Evolutionary conservation across 1,140 invertebrate genomes (phyloP), one percentile per base, ranked within the genome.

Genomic region (Brachionus asplanchnoidis): DNA sequence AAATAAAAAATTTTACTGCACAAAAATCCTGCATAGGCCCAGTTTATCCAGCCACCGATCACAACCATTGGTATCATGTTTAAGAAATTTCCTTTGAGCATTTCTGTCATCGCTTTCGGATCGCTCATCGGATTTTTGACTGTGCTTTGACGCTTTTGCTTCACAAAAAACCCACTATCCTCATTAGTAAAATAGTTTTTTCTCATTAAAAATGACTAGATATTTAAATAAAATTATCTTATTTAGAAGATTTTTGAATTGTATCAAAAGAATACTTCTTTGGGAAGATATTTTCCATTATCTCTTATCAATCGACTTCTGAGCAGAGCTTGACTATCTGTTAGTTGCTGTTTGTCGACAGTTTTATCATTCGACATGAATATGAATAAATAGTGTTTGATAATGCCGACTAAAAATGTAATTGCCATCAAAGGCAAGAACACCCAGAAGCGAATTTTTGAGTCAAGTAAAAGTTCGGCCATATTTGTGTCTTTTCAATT

Each of bases 11-110:
- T 14, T 73, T 91, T 92, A 94, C 94, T 99, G 70, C 97, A 99
- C 50, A 99, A 94, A 90, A 99, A 99, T 73, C 98, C 98, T 85
- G 97, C 98, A 90, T 99, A 99, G 91, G 98, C 98, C 97, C 97
- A 99, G 89, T 99, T 99, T 86, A 99, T 99, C 97, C 97, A 99
- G 14, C 94, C 97, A 87, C 97, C 97, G 87, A 99, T 98, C 0
- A 99, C 92, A 85, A 99, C 96, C 96, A 98, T 99, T 0, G 97
- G 97, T 73, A 91, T 89, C 4, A 99, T 96, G 92, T 99, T 99
- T 0, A 97, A 97, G 17, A 99, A 92, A 91, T 99, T 99, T 56
- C 97, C 97, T 90, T 99, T 99, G 26, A 99, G 90, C 97, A 99
- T 98, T 87, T 99, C 98, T 6, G 95, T 98, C 94, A 99, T 97